A percentile compares a stretch with the other conserved stretches of the same genome.
Conservation (phyloP, 2,797 vertebrate genomes). For the Paedocypris micromegethes region DNA sequence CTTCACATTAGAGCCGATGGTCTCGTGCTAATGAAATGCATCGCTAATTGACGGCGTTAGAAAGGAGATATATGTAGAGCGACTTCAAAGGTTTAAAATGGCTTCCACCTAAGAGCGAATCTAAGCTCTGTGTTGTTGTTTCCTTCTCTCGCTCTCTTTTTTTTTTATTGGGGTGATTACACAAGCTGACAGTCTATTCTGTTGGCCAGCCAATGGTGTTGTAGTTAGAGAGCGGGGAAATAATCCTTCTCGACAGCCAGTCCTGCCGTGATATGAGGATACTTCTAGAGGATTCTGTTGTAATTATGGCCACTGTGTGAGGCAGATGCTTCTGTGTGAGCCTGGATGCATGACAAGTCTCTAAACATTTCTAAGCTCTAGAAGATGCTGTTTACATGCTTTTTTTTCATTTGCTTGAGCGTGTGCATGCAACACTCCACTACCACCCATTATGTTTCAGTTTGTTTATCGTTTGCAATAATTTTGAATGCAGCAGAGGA, state of each 20-base stretch:
- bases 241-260: conserved; percentile 46
- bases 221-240: conserved; percentile 40
- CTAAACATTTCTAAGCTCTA: conserved; percentile 36
- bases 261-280: conserved; percentile 42
- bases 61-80: conserved; percentile 29
- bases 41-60: conserved; percentile 66
- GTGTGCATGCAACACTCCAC: not conserved
- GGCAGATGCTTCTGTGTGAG: conserved; percentile 39
- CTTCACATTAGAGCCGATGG: conserved; percentile 62
- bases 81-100: conserved; percentile 61
- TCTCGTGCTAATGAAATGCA: conserved; percentile 58
- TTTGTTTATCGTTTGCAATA: not conserved
- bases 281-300: conserved; percentile 45
- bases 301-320: conserved; percentile 45
- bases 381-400: conserved; percentile 32
- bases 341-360: conserved; percentile 37
- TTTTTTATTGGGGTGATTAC: conserved; percentile 71
- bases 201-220: conserved; percentile 47
- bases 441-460: not conserved
- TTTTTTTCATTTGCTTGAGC: conserved; percentile 15
- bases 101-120: conserved; percentile 60
- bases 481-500: no score
- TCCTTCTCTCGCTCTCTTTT: no score
- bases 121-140: conserved; percentile 54
- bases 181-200: conserved; percentile 67